Conservation (phyloP, 2,113 vertebrate genomes). For the Plotosus lineatus region DNA sequence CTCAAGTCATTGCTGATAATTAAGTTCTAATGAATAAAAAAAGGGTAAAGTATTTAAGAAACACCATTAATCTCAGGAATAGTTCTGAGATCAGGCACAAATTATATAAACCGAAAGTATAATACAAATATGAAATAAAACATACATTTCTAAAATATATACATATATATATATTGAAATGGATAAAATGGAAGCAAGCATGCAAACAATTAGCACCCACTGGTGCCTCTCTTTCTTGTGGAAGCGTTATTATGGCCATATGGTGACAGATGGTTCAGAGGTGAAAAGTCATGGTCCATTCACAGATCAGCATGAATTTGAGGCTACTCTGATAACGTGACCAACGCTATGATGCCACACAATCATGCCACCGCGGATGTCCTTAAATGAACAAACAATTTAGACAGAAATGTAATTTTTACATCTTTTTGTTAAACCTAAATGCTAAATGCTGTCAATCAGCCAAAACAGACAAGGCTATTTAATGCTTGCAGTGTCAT, state of each 20-base stretch:
- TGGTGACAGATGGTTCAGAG: constrained; percentile 39
- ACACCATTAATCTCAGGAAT: background rate
- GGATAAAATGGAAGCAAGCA: background rate
- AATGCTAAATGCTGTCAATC: background rate
- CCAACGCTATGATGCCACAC: background rate
- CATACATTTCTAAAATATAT: background rate
- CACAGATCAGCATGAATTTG: constrained; percentile 4
- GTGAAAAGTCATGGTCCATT: constrained; percentile 15
- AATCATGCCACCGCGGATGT: background rate
- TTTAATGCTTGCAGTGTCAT: background rate
- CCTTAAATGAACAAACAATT: constrained; percentile 8
- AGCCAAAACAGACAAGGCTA: too few relatives aligned
- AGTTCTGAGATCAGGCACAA: background rate
- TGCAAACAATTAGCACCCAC: background rate
- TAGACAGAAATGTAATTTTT: background rate
- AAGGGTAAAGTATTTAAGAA: background rate
- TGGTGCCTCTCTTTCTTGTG: background rate
- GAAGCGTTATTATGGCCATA: constrained; percentile 25
- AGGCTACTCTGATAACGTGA: background rate
- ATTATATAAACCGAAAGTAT: background rate
- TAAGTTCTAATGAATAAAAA: background rate
- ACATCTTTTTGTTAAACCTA: background rate
- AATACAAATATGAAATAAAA: background rate
- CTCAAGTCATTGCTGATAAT: background rate
- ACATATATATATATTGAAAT: background rate